phyloP scores from a whole-genome alignment of 1,140 invertebrate genomes.

The Drosophila arawakana region DNA sequence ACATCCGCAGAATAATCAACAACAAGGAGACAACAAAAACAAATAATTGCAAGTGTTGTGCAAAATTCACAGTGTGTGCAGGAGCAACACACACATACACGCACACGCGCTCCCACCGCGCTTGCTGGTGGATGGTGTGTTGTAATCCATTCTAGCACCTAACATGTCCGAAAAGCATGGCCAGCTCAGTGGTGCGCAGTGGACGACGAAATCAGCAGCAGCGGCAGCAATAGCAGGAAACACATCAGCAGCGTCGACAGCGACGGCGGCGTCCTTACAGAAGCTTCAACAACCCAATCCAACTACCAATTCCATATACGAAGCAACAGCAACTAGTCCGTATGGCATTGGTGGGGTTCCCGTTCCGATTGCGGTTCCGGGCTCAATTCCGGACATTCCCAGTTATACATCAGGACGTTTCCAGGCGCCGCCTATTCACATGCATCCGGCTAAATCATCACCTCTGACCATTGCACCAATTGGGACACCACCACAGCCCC shows the following conservation, averaged over 20 bases:
- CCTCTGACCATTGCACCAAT: slow-evolving; percentile 66
- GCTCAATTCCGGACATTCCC: slow-evolving; percentile 44
- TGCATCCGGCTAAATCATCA: slow-evolving; percentile 49
- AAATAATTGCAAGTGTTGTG: slow-evolving; percentile 21
- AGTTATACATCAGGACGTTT: slow-evolving; percentile 68
- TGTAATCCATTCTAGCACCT: slow-evolving; percentile 46
- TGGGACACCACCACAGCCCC: slow-evolving; percentile 17
- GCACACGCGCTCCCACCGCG: not conserved
- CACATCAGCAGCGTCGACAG: slow-evolving; percentile 32
- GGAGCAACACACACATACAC: slow-evolving; percentile 15
- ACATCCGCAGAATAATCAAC: slow-evolving; percentile 27
- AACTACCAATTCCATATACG: slow-evolving; percentile 39
- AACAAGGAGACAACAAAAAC: slow-evolving; percentile 9
- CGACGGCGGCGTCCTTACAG: slow-evolving; percentile 40
- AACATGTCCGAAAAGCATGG: slow-evolving; percentile 84
- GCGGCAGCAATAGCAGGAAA: slow-evolving; percentile 47
- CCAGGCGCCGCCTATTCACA: slow-evolving; percentile 67
- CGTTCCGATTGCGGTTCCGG: slow-evolving; percentile 25
- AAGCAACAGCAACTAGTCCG: slow-evolving; percentile 38
- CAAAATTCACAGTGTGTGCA: slow-evolving; percentile 38
- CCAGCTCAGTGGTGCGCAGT: slow-evolving; percentile 74
- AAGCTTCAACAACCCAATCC: slow-evolving; percentile 40
- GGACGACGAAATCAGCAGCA: slow-evolving; percentile 73
- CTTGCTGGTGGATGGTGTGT: slow-evolving; percentile 29
- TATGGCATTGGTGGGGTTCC: slow-evolving; percentile 57